These are phyloP conservation scores for Drosophila micromelanica DNA, from an alignment of 1,140 invertebrate genomes.

Conservation along the genomic window DNA sequence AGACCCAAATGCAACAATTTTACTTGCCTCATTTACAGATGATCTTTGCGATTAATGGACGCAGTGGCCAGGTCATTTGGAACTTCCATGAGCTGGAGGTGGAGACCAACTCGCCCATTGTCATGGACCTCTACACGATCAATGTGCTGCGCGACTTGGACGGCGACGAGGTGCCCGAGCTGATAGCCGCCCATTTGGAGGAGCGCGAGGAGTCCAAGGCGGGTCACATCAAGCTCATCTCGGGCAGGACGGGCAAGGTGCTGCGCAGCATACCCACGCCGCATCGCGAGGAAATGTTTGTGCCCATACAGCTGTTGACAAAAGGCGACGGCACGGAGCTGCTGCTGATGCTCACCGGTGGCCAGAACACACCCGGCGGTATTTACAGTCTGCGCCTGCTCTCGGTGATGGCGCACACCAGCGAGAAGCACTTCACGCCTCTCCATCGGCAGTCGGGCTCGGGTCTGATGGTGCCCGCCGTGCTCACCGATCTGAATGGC, in stretches of 20 bases:
- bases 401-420: constrained; percentile 78
- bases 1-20: too few species aligned
- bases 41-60: constrained; percentile 89
- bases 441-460: constrained; percentile 66
- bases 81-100: constrained; percentile 85
- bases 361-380: constrained; percentile 90
- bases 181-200: constrained; percentile 89
- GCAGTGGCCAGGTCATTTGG: constrained; percentile 89
- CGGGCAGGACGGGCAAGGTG: constrained; percentile 88
- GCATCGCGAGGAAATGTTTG: constrained; percentile 90
- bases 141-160: constrained; percentile 90
- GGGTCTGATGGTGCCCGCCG: constrained; percentile 88
- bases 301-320: constrained; percentile 84
- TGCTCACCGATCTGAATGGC: constrained; percentile 90
- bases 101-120: constrained; percentile 77
- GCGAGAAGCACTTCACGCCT: constrained; percentile 80
- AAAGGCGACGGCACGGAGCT: constrained; percentile 77
- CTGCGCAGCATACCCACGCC: constrained; percentile 88
- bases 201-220: constrained; percentile 84
- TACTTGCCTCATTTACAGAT: constrained; percentile 84
- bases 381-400: constrained; percentile 88
- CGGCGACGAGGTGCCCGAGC: constrained; percentile 89
- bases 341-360: constrained; percentile 89
- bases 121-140: constrained; percentile 88
- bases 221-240: constrained; percentile 89